Conservation (phyloP, 2,797 vertebrate species). For the Neomorphus geoffroyi region DNA sequence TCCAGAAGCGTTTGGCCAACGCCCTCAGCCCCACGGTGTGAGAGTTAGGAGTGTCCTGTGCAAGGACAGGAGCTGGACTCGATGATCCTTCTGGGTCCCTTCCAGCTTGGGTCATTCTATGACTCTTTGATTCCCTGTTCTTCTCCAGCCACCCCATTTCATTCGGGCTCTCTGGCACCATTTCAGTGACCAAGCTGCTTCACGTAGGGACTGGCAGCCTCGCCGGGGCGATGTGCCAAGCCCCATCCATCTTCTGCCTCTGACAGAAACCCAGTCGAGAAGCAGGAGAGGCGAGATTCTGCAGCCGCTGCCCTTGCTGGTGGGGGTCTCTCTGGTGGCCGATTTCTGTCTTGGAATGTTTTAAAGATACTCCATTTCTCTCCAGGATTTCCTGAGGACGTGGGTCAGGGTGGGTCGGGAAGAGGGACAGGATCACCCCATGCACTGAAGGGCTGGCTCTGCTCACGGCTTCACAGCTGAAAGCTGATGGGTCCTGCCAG, state of each 20-base stretch:
- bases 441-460: background rate
- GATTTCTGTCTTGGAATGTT: background rate
- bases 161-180: background rate
- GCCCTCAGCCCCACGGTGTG: no score
- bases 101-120: no score
- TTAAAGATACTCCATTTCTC: background rate
- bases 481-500: background rate
- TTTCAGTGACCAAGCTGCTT: background rate
- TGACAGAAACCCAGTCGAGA: background rate
- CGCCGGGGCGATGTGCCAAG: background rate
- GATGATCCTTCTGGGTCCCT: no score
- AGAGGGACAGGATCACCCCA: background rate
- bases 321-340: background rate
- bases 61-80: no score
- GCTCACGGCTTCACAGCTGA: background rate
- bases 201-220: background rate
- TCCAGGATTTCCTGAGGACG: rapidly evolving
- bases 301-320: background rate
- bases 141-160: background rate
- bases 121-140: no score
- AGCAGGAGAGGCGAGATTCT: background rate
- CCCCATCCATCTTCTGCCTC: background rate
- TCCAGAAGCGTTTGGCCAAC: no score
- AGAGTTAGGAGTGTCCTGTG: no score
- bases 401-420: background rate